phyloP scores from a whole-genome alignment of 2,113 vertebrate species.

The Macaca fascicularis region DNA sequence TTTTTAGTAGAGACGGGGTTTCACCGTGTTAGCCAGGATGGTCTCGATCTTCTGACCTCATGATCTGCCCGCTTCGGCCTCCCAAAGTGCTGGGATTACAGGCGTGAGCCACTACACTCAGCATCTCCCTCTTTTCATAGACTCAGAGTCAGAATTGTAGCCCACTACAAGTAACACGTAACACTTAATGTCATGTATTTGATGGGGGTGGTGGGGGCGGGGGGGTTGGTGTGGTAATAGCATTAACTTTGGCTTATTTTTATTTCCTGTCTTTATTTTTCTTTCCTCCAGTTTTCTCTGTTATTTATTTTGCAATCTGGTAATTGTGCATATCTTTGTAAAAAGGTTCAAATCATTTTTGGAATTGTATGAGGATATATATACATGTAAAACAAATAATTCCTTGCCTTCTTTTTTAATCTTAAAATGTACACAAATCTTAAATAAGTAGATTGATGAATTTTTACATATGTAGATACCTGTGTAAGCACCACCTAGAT shows the following conservation, averaged over 20 bases:
- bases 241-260: constrained; percentile 55
- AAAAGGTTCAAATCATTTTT: constrained; percentile 34
- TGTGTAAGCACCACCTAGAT: not conserved
- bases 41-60: no score
- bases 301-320: constrained; percentile 58
- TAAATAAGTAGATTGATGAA: not conserved
- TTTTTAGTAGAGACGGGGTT: no score
- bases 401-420: not conserved
- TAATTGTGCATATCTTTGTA: constrained; percentile 7
- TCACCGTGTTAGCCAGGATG: no score
- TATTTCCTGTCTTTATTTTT: constrained; percentile 67
- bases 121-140: constrained; percentile 64
- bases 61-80: no score
- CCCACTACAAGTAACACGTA: constrained; percentile 44
- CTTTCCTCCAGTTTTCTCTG: constrained; percentile 37
- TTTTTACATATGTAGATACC: not conserved
- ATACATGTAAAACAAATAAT: not conserved
- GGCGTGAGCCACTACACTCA: no score
- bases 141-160: constrained; percentile 56
- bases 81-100: no score
- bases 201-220: not conserved
- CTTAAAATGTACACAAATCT: not conserved
- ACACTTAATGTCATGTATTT: constrained; percentile 49
- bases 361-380: not conserved
- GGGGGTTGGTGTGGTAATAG: not conserved